These are phyloP conservation scores for Leptopilina boulardi DNA, from an alignment of 1,140 invertebrate species.

Conservation along the genomic window DNA sequence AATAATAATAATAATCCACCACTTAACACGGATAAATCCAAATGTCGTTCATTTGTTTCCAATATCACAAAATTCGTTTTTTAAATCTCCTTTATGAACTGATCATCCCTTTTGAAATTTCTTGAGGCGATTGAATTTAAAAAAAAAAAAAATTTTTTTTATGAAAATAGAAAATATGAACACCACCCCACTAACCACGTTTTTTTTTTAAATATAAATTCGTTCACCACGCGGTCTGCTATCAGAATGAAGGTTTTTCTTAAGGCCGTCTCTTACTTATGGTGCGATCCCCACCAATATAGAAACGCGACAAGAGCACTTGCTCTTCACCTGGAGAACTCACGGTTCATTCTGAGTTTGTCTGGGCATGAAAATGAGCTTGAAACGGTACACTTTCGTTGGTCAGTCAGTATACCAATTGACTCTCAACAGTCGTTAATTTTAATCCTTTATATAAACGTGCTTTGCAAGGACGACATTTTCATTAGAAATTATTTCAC, in stretches of 20 bases:
- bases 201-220: slow-evolving; percentile 48
- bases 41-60: background rate
- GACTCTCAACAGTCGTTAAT: background rate
- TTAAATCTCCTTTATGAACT: background rate
- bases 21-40: slow-evolving; percentile 20
- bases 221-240: slow-evolving; percentile 67
- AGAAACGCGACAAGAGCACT: slow-evolving; percentile 50
- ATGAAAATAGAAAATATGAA: background rate
- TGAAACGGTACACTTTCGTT: slow-evolving; percentile 29
- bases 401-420: background rate
- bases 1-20: background rate
- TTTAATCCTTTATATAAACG: background rate
- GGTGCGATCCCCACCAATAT: slow-evolving; percentile 65
- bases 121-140: background rate
- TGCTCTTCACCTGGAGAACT: slow-evolving; percentile 34
- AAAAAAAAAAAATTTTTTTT: no score
- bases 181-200: slow-evolving; percentile 36
- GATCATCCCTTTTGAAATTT: slow-evolving; percentile 3
- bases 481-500: background rate
- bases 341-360: slow-evolving; percentile 25
- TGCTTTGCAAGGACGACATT: background rate
- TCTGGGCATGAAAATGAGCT: slow-evolving; percentile 29
- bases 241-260: slow-evolving; percentile 73
- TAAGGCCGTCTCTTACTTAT: slow-evolving; percentile 71
- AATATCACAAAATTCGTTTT: slow-evolving; percentile 11